Base-by-base conservation (phyloP, 2,888 invertebrate species). In the Andricus quercusramuli region DNA sequence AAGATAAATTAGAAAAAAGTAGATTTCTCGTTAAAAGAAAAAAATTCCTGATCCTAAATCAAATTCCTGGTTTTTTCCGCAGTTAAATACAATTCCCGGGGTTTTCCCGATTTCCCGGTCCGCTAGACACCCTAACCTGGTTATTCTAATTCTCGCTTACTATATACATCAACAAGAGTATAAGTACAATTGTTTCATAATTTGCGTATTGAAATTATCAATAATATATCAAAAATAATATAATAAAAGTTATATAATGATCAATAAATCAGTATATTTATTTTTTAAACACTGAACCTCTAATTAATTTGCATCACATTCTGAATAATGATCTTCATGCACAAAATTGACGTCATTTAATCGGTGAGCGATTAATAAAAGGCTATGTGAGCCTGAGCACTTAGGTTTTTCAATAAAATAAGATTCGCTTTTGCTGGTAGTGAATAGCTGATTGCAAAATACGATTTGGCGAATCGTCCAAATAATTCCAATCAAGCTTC, bases 401-500 rank as follows among this genome's bases (percentile, higher is more conserved):
- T 70, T 47, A 22, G 47, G 9, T 47, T 70, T 47, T 70, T 70
- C 9, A 47, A 25, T 47, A 25, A 47, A 17, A 17, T 22, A 4
- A 70, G 3, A 47, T 70, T 47, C 29, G 17, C 68, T 70, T 47
- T 70, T 29, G 25, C 47, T 9, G 8, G 6, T 9, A 25, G 25
- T 56, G 56, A n/a, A 56, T n/a, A n/a, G n/a, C n/a, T 70, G 51
- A 70, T 51, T 51, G 13, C 47, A 70, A 70, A 15, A 47, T 15
- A 13, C 9, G 2, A 47, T 47, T 70, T 25, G 68, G 11, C 47
- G 47, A 47, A 25, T 47, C 44, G 32, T 51, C 32, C 5, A 47
- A 70, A 51, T 70, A n/a, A 56, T 13, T 74, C n/a, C 11, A 25
- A 70, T 11, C 47, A 29, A 32, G n/a, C 74, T 74, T 74, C 56